Evolutionary conservation across 2,888 invertebrate genomes (phyloP).

Genomic region (Iselma pallidipennis): DNA sequence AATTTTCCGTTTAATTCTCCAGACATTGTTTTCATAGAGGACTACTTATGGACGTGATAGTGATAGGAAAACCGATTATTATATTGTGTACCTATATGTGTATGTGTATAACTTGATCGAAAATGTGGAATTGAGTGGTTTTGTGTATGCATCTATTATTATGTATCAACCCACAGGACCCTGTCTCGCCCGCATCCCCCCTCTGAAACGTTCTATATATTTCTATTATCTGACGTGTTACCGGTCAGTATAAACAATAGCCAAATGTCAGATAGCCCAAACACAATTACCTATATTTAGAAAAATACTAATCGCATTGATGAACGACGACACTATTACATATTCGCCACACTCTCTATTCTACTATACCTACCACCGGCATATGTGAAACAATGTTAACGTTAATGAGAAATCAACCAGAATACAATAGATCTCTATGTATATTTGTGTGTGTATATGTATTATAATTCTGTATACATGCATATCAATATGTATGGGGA

Average conservation of each 20-base stretch:
- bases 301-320: constrained; percentile 51
- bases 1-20: not conserved
- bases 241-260: constrained; percentile 49
- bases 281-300: constrained; percentile 53
- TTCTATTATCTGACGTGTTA: constrained; percentile 47
- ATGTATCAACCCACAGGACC: constrained; percentile 27
- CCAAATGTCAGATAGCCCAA: constrained; percentile 49
- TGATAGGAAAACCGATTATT: constrained; percentile 17
- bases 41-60: not conserved
- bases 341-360: not conserved
- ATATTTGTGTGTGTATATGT: not conserved
- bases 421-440: constrained; percentile 30
- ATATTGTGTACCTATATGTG: not conserved
- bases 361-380: constrained; percentile 9
- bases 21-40: not conserved
- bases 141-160: constrained; percentile 45
- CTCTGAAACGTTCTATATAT: constrained; percentile 13
- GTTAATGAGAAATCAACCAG: constrained; percentile 43
- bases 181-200: not conserved
- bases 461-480: not conserved
- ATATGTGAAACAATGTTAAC: constrained; percentile 11
- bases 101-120: constrained; percentile 22
- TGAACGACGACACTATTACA: constrained; percentile 37
- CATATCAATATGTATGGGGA: not conserved
- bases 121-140: constrained; percentile 25